A percentile compares a stretch with the other conserved stretches of the same genome.
phyloP scores from a whole-genome alignment of 2,113 vertebrate species.

The Eidolon helvum region DNA sequence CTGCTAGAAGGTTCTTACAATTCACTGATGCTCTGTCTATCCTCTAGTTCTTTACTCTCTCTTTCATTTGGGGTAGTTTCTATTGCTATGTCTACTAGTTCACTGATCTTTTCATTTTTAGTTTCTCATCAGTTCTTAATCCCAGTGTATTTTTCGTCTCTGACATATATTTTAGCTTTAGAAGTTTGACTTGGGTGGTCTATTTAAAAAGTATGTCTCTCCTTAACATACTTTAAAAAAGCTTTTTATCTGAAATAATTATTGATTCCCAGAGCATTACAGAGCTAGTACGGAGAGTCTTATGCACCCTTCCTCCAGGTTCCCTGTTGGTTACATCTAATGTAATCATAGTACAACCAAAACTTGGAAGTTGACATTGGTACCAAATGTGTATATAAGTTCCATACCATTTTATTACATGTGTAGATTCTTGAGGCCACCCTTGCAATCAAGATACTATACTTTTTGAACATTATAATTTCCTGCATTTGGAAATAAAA shows the following conservation, averaged over 20 bases:
- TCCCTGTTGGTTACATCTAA: not conserved
- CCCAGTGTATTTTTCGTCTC: not conserved
- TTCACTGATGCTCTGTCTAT: not conserved
- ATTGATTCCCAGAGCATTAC: not conserved
- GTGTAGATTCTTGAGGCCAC: not conserved
- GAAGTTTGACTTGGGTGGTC: not conserved
- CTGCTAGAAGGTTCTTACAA: not conserved
- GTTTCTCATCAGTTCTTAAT: not conserved
- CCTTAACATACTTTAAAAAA: not conserved
- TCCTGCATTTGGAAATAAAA: not conserved
- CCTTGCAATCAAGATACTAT: not conserved
- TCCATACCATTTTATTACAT: not conserved
- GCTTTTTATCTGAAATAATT: not conserved
- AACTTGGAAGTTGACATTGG: not conserved
- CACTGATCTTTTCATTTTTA: not conserved
- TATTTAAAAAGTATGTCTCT: not conserved
- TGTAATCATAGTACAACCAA: not conserved
- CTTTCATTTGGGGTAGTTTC: not conserved
- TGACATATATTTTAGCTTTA: not conserved
- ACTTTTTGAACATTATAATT: not conserved
- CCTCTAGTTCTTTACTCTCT: not conserved
- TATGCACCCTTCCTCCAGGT: not conserved
- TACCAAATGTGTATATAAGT: not conserved
- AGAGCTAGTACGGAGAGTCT: not conserved
- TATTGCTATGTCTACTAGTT: not conserved